These are phyloP conservation scores for Takifugu flavidus DNA, from an alignment of 2,113 vertebrate species.

Conservation along the genomic window DNA sequence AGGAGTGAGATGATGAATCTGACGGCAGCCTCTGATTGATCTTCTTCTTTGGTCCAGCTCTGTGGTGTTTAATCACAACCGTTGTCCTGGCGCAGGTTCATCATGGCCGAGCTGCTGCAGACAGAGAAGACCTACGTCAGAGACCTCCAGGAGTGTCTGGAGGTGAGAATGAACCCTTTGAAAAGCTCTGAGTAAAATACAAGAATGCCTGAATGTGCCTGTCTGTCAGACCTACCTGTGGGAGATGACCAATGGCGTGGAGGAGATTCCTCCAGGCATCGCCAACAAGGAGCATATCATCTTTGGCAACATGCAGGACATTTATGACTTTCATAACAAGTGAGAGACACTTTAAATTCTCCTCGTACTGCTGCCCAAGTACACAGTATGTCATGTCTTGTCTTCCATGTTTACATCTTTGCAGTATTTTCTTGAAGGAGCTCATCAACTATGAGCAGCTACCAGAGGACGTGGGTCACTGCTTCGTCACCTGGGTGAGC, in stretches of 20 bases:
- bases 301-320: slow-evolving; percentile 98
- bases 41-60: neutral
- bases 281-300: slow-evolving; percentile 92
- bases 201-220: neutral
- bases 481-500: slow-evolving; percentile 97
- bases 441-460: slow-evolving; percentile 97
- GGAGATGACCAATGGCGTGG: slow-evolving; percentile 95
- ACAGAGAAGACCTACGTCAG: slow-evolving; percentile 96
- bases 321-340: slow-evolving; percentile 98
- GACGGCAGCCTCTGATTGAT: neutral
- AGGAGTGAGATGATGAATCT: slow-evolving; percentile 83
- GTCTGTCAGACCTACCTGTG: slow-evolving; percentile 88
- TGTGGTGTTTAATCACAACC: neutral
- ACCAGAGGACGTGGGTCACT: slow-evolving; percentile 96
- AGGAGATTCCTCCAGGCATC: slow-evolving; percentile 91
- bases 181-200: neutral
- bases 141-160: slow-evolving; percentile 94
- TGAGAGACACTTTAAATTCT: slow-evolving; percentile 59
- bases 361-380: neutral
- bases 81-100: slow-evolving; percentile 79
- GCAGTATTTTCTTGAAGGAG: slow-evolving; percentile 96
- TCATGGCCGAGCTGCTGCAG: slow-evolving; percentile 96
- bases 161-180: slow-evolving; percentile 70
- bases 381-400: no score
- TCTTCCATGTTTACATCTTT: slow-evolving; percentile 21